Percentiles rank a stretch among this genome's conserved stretches.
phyloP scores from a whole-genome alignment of 2,113 vertebrate genomes.

The Chelonoidis abingdonii region DNA sequence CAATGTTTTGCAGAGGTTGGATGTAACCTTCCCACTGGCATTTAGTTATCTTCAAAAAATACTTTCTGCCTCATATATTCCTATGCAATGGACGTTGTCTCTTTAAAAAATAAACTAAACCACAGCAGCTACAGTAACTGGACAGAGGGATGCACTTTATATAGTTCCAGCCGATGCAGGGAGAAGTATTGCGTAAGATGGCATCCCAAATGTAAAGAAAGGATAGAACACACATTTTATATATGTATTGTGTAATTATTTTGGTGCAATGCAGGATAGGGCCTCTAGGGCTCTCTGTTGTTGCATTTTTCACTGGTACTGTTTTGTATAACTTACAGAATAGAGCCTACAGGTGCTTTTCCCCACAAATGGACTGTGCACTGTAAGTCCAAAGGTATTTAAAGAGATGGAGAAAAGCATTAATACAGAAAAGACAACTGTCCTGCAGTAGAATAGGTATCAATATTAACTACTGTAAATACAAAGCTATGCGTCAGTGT shows the following conservation, averaged over 20 bases:
- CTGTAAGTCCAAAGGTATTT: background rate
- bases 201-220: background rate
- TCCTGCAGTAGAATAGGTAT: background rate
- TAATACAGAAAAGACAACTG: conserved; percentile 17
- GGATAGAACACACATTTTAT: background rate
- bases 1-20: background rate
- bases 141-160: background rate
- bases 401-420: background rate
- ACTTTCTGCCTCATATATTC: background rate
- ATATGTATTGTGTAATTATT: background rate
- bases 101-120: conserved; percentile 7
- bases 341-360: background rate
- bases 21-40: background rate
- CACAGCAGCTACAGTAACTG: background rate
- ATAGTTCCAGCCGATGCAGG: background rate
- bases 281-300: conserved; percentile 62
- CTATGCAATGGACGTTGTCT: background rate
- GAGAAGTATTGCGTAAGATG: background rate
- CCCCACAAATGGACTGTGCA: background rate
- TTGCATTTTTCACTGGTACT: conserved; percentile 46
- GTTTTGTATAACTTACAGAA: background rate
- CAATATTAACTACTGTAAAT: conserved; percentile 16
- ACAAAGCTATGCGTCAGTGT: conserved; percentile 1
- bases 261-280: background rate
- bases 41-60: background rate